phyloP scores from a whole-genome alignment of 2,113 vertebrate species.

The Anhinga anhinga region DNA sequence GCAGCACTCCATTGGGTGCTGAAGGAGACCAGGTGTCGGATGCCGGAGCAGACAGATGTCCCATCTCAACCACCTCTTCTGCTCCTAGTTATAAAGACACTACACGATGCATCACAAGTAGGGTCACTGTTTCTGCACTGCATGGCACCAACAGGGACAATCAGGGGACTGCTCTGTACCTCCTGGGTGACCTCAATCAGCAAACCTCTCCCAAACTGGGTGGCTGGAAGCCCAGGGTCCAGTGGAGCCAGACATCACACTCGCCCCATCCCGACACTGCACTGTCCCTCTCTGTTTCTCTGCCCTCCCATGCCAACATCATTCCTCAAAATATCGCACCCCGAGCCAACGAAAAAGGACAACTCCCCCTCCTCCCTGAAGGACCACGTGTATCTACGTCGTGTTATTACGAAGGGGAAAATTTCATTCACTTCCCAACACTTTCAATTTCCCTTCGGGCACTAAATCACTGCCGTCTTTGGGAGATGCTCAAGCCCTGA shows the following conservation, averaged over 20 bases:
- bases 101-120: accelerated
- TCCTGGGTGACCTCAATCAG: not conserved
- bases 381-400: not conserved
- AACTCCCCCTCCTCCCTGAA: not conserved
- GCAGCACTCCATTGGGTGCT: not conserved
- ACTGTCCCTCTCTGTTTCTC: not conserved
- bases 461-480: not conserved
- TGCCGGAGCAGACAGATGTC: not conserved
- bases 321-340: accelerated
- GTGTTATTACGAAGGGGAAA: not conserved
- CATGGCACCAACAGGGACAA: not conserved
- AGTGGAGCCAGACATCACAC: not conserved
- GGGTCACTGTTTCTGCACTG: not conserved
- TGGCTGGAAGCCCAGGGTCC: accelerated
- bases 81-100: not conserved
- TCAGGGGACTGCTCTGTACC: not conserved
- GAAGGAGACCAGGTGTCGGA: accelerated
- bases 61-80: not conserved
- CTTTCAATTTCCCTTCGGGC: not conserved
- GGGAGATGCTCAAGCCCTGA: not conserved
- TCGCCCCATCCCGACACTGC: not conserved
- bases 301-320: not conserved
- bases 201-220: not conserved
- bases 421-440: not conserved
- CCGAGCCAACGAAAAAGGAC: not conserved